A percentile compares a stretch with the other conserved stretches of the same genome.
Conservation (phyloP, 2,113 vertebrate genomes). For the Sander vitreus region DNA sequence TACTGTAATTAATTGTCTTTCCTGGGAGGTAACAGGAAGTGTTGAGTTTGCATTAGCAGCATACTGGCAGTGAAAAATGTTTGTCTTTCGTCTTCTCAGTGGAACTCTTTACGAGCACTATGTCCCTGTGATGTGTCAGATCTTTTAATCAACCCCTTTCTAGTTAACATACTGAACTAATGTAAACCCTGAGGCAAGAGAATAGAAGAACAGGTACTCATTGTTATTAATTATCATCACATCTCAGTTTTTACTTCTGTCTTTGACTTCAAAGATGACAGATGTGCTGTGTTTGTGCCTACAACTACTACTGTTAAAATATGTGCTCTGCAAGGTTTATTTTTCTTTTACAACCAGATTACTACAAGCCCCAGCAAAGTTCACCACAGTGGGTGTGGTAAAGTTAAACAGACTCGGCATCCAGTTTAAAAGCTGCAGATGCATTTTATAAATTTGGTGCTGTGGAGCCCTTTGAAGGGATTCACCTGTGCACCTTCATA, state of each 20-base stretch:
- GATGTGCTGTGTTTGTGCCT: neutral
- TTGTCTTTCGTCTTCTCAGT: neutral
- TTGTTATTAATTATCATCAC: constrained; percentile 26
- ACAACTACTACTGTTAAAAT: neutral
- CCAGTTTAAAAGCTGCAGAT: neutral
- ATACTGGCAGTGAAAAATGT: neutral
- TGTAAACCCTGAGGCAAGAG: neutral
- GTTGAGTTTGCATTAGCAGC: neutral
- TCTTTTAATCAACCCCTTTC: neutral
- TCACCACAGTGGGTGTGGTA: neutral
- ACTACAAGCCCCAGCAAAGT: too few species aligned
- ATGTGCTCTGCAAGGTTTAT: neutral
- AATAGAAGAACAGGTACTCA: neutral
- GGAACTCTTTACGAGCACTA: neutral
- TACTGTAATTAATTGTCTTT: constrained; percentile 13
- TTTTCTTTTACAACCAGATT: neutral
- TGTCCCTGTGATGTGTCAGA: neutral
- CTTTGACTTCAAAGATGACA: constrained; percentile 10
- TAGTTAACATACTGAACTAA: neutral
- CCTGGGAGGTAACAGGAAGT: neutral
- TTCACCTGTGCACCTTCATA: neutral
- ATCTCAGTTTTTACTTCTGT: neutral
- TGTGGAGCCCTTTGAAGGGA: neutral
- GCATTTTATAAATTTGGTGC: neutral
- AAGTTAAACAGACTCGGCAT: neutral